A percentile compares a stretch with the other conserved stretches of the same genome.
phyloP scores from a whole-genome alignment of 2,113 vertebrate genomes.

The Scalopus aquaticus region DNA sequence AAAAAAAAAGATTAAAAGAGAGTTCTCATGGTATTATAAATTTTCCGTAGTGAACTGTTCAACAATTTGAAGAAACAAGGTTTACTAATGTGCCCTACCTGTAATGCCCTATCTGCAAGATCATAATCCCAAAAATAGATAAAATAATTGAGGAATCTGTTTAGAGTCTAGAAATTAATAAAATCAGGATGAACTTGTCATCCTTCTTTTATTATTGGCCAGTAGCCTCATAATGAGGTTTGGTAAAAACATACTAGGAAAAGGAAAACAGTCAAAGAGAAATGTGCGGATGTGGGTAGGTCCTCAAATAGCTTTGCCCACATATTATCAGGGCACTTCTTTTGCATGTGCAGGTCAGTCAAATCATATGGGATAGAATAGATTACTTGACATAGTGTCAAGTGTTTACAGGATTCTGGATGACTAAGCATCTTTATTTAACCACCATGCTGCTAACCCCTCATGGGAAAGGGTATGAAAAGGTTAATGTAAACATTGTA shows the following conservation, averaged over 20 bases:
- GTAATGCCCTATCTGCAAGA: neutral
- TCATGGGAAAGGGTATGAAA: conserved; percentile 56
- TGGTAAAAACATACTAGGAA: neutral
- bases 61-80: neutral
- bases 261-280: neutral
- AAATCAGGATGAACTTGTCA: conserved; percentile 46
- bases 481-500: conserved; percentile 75
- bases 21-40: neutral
- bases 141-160: conserved; percentile 17
- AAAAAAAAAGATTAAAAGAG: neutral
- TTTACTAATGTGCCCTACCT: neutral
- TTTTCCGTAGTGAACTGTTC: neutral
- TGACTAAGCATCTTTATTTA: conserved; percentile 71
- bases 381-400: conserved; percentile 68
- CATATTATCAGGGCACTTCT: neutral
- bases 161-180: neutral
- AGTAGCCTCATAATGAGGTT: neutral
- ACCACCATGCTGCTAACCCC: conserved; percentile 53
- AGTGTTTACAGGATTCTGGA: conserved; percentile 67
- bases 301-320: neutral
- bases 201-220: neutral
- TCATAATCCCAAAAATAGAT: conserved; percentile 30
- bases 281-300: neutral
- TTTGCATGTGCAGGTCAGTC: neutral
- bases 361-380: neutral